A percentile compares a stretch with the other conserved stretches of the same genome.
Evolutionary conservation across 1,140 invertebrate genomes (phyloP).

Genomic region (Paracyclopina nana): DNA sequence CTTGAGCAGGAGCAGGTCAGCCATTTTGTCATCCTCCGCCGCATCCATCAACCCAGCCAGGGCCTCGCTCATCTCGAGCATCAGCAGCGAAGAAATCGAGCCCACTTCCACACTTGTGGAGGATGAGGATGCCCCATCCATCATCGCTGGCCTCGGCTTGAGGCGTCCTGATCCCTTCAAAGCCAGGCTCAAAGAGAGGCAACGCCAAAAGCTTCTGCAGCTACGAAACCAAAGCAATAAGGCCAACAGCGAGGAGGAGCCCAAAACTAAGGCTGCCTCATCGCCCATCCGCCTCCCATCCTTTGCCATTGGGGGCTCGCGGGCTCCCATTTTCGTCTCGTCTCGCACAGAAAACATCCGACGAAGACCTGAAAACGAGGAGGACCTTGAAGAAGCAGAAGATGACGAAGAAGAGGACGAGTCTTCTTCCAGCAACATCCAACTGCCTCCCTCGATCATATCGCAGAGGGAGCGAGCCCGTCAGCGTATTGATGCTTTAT

Average conservation of each 20-base stretch:
- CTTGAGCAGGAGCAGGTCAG: too few relatives aligned
- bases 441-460: constrained; percentile 1
- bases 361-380: neutral
- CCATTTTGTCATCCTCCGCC: too few relatives aligned
- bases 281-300: neutral
- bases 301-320: neutral
- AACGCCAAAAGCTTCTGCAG: constrained; percentile 4
- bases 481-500: constrained; percentile 7
- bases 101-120: neutral
- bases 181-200: constrained; percentile 10
- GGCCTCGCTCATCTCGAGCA: neutral
- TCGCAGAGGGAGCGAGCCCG: constrained; percentile 11
- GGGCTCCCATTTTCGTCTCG: constrained; percentile 16
- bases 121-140: neutral
- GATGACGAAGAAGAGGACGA: neutral
- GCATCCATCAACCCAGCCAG: neutral
- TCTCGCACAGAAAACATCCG: constrained; percentile 5
- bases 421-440: neutral
- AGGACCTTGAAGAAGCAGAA: neutral
- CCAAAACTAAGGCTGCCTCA: neutral
- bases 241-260: neutral
- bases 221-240: neutral
- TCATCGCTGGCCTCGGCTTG: neutral
- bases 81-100: neutral
- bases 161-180: constrained; percentile 10